Evolutionary conservation across 2,797 vertebrate species (phyloP).

Genomic region (Cryptoprocta ferox): DNA sequence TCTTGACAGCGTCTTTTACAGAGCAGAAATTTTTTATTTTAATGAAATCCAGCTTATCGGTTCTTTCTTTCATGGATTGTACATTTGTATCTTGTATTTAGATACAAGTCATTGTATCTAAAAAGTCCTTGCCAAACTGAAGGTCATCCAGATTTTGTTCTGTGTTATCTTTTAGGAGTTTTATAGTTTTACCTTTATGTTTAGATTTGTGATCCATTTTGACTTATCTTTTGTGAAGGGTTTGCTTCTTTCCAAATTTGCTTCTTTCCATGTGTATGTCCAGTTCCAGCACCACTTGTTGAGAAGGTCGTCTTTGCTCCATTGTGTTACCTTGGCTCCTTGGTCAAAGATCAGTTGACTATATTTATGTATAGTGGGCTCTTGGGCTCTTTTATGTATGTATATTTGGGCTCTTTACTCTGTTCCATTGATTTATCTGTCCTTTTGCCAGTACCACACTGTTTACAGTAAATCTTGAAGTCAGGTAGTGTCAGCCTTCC

Average conservation of each 20-base stretch:
- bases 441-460: neutral
- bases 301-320: neutral
- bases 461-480: neutral
- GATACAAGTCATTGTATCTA: neutral
- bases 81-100: no score
- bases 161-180: neutral
- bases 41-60: neutral
- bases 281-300: neutral
- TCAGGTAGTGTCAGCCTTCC: neutral
- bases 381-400: no score
- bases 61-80: neutral
- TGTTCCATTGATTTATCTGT: neutral
- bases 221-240: conserved; percentile 12
- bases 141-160: neutral
- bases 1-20: neutral
- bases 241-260: neutral
- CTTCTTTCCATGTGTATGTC: neutral
- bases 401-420: neutral
- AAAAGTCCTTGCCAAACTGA: neutral
- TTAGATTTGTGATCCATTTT: neutral
- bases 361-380: neutral
- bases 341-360: neutral
- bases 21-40: neutral
- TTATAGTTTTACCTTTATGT: neutral
- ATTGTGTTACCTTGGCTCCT: neutral